phyloP scores from a whole-genome alignment of 2,888 invertebrate species.

The Griposia aprilina region DNA sequence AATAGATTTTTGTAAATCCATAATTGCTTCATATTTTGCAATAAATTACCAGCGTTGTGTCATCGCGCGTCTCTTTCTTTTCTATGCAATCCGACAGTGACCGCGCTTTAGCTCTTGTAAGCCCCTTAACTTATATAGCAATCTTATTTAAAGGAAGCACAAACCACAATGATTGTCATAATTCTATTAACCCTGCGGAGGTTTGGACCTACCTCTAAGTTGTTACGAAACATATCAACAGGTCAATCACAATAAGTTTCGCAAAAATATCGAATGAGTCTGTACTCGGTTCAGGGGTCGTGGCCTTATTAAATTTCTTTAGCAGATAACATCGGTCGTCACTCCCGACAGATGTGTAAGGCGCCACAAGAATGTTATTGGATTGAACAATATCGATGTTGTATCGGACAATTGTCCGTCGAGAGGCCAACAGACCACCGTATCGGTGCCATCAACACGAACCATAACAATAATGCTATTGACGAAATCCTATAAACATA shows the following conservation, averaged over 20 bases:
- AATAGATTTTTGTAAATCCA: no score
- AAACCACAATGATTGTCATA: not conserved
- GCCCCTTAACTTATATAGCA: not conserved
- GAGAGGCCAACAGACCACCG: conserved; percentile 52
- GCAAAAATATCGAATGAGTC: conserved; percentile 62
- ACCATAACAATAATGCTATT: conserved; percentile 79
- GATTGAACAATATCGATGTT: conserved; percentile 78
- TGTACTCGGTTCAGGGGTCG: conserved; percentile 71
- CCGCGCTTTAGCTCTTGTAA: no score
- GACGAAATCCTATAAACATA: conserved; percentile 81
- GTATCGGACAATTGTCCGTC: conserved; percentile 73
- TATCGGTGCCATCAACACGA: conserved; percentile 79
- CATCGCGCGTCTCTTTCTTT: no score
- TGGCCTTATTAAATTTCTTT: conserved; percentile 76
- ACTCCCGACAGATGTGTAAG: conserved; percentile 62
- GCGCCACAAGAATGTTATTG: conserved; percentile 73
- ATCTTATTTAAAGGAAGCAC: not conserved
- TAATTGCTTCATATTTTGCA: no score
- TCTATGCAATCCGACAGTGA: no score
- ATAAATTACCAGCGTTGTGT: no score
- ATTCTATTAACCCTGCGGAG: conserved; percentile 25
- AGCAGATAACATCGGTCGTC: conserved; percentile 74
- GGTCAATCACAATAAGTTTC: conserved; percentile 61
- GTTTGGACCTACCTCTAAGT: not conserved
- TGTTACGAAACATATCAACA: conserved; percentile 45